phyloP scores from a whole-genome alignment of 1,140 invertebrate species.

The Oscheius sp. region DNA sequence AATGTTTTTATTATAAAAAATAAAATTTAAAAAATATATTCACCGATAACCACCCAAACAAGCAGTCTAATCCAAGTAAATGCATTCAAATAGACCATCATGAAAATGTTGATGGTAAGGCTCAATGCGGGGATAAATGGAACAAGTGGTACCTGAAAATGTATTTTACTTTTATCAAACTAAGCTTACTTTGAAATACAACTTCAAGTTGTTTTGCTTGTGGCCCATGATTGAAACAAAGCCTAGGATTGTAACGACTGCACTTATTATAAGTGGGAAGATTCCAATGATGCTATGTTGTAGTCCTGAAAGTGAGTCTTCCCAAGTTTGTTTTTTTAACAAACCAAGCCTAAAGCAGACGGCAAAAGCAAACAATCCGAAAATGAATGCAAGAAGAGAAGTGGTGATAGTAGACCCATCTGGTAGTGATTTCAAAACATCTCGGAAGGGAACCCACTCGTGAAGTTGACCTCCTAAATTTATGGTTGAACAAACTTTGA shows the following conservation, averaged over 20 bases:
- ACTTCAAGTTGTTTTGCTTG: not conserved
- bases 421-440: no score
- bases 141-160: constrained; percentile 75
- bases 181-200: constrained; percentile 6
- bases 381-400: no score
- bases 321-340: no score
- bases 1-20: no score
- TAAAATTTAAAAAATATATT: constrained; percentile 50
- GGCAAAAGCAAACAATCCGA: no score
- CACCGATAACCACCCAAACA: constrained; percentile 75
- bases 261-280: constrained; percentile 12
- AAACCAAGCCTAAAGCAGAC: no score
- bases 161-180: not conserved
- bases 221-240: constrained; percentile 13
- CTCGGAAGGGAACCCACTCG: no score
- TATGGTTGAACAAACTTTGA: no score
- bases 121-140: constrained; percentile 79
- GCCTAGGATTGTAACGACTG: not conserved
- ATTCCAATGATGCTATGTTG: no score
- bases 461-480: no score
- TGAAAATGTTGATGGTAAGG: constrained; percentile 79
- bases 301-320: no score
- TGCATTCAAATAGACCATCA: constrained; percentile 79
- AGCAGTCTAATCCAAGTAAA: constrained; percentile 81
- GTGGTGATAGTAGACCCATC: no score